Base-by-base conservation (phyloP, 2,797 vertebrate species). In the Glossophaga mutica region DNA sequence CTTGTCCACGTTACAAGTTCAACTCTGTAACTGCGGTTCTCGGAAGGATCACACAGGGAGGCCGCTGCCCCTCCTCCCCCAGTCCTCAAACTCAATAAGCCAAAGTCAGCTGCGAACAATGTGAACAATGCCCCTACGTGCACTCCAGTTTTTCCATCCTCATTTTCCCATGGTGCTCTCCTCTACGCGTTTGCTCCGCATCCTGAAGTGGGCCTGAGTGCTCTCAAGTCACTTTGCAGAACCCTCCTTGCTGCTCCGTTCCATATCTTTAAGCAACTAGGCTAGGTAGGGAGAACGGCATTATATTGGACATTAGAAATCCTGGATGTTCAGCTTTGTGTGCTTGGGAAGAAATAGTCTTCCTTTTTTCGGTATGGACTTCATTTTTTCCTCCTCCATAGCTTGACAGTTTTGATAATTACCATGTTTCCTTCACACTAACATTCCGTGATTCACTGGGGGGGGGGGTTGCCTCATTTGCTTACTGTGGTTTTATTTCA, bases 391-490 rank as follows among this genome's bases (percentile, higher is more conserved):
- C 59, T 79, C 32, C 29, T 87, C 3, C 94, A n/a, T 77, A 94
- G 79, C 67, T 93, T 59, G 73, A 46, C 37, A 32, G 24, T 84
- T 84, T 70, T 77, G 57, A 48, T 39, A 94, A 83, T 91, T 37
- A n/a, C 19, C 57, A 44, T 57, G n/a, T 79, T 94, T 91, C 19
- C 16, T 65, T 73, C n/a, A 81, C 52, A 44, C 42, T 79, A 92
- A 59, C 32, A 65, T 50, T 87, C n/a, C 19, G 29, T 76, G 37
- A 86, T 65, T 92, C 44, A 22, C 14, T 88, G 77, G n/a, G n/a
- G n/a, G n/a, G n/a, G n/a, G n/a, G n/a, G n/a, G n/a, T n/a, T 52
- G n/a, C 71, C 84, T 92, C 55, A 26, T 68, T 92, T 94, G 26
- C n/a, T 86, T 82, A 89, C 39, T 91, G 14, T 91, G 11, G 21